Evolutionary conservation across 2,797 vertebrate species (phyloP).

Genomic region (Pangasius sanitwongsei): DNA sequence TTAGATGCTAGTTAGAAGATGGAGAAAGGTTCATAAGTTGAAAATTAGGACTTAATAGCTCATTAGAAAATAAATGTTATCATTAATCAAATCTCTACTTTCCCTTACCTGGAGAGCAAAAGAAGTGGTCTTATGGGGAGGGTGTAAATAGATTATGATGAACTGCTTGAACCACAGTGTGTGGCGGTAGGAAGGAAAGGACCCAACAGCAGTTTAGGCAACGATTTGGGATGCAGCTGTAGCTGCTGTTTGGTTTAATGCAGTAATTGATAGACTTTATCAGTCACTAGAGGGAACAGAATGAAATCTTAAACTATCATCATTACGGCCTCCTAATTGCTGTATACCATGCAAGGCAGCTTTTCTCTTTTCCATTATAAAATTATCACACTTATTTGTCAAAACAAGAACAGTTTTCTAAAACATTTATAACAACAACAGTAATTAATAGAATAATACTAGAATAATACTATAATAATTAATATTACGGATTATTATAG

Average conservation of each 20-base stretch:
- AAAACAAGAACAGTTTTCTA: not conserved
- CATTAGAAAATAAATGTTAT: conserved; percentile 31
- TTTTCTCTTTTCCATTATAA: conserved; percentile 76
- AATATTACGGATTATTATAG: not conserved
- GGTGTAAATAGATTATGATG: conserved; percentile 72
- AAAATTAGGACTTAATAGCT: conserved; percentile 39
- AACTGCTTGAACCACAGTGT: conserved; percentile 84
- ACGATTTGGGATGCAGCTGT: conserved; percentile 84
- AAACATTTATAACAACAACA: not conserved
- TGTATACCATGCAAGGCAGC: conserved; percentile 69
- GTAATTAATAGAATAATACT: not conserved
- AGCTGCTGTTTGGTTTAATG: conserved; percentile 84
- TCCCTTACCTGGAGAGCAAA: conserved; percentile 48
- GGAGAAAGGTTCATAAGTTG: not conserved
- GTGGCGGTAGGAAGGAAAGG: conserved; percentile 73
- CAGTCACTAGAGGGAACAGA: conserved; percentile 89
- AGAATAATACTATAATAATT: not conserved
- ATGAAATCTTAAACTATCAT: conserved; percentile 89
- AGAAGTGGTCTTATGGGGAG: conserved; percentile 40
- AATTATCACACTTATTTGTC: conserved; percentile 67
- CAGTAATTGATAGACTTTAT: conserved; percentile 90
- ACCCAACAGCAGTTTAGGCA: conserved; percentile 85
- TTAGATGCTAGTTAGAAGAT: not conserved
- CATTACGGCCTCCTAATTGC: conserved; percentile 81
- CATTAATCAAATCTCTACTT: conserved; percentile 38